These are phyloP conservation scores for Malthinus flaveolus DNA, from an alignment of 2,888 invertebrate genomes.

Conservation along the genomic window DNA sequence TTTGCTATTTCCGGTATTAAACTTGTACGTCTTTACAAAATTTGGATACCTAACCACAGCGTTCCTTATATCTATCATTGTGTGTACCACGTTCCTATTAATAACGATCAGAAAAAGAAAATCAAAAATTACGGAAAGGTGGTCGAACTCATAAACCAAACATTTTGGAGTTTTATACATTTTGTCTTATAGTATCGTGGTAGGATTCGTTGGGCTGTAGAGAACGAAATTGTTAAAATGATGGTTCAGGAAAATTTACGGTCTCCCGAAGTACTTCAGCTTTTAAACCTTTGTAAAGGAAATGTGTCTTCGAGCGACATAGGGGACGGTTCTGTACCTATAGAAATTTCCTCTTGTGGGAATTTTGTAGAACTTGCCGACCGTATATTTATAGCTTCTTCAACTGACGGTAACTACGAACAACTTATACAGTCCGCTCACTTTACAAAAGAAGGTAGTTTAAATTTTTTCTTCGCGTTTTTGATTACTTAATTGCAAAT, in stretches of 20 bases:
- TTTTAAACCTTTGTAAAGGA: slow-evolving; percentile 25
- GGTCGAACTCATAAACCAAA: slow-evolving; percentile 8
- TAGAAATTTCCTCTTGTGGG: slow-evolving; percentile 37
- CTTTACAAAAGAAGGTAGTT: slow-evolving; percentile 41
- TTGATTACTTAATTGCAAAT: background rate
- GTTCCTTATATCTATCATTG: slow-evolving; percentile 39
- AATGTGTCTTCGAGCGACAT: background rate
- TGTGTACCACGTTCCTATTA: slow-evolving; percentile 40
- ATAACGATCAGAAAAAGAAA: slow-evolving; percentile 40
- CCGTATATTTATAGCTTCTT: slow-evolving; percentile 37
- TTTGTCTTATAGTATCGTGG: slow-evolving; percentile 42
- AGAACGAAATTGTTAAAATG: slow-evolving; percentile 41
- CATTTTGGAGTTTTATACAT: background rate
- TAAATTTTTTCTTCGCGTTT: background rate
- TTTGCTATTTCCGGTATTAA: slow-evolving; percentile 14
- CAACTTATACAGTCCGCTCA: slow-evolving; percentile 45
- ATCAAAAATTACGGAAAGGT: slow-evolving; percentile 46
- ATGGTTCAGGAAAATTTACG: slow-evolving; percentile 36
- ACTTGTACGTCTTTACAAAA: slow-evolving; percentile 41
- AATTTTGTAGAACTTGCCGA: slow-evolving; percentile 45
- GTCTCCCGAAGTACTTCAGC: slow-evolving; percentile 46
- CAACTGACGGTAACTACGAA: slow-evolving; percentile 37
- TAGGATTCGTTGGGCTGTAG: slow-evolving; percentile 45
- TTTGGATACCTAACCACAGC: slow-evolving; percentile 40
- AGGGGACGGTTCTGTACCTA: slow-evolving; percentile 13